Evolutionary conservation across 2,113 vertebrate species (phyloP), one percentile per base, ranked within the genome.

Genomic region (Hippocampus zosterae): DNA sequence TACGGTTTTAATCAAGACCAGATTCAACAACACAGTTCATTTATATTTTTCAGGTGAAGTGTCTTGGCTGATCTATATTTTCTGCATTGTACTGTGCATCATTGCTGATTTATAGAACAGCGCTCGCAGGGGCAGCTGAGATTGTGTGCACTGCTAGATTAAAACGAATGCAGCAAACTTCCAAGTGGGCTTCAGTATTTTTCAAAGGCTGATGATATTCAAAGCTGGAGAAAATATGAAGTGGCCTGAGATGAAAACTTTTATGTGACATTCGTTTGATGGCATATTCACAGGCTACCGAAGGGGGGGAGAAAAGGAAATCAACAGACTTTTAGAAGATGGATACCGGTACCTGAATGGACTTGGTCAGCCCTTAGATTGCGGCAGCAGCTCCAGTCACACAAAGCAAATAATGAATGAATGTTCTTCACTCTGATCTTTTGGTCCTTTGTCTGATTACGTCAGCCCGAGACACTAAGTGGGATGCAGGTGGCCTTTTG

Each of bases 391-490:
- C 56, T 57, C 23, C 27, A 60, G 27, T 60, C 57, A 8, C 27
- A 60, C 27, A 60, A 60, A 60, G 15, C 13, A 7, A 16, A 16
- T 3, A 60, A 60, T 12, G 27, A 60, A 60, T 16, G 16, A 60
- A 60, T 18, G 27, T 63, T 42, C 37, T 23, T 19, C 59, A 21
- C 61, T 63, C 37, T 63, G 33, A 63, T 63, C 61, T 62, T 62
- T 19, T 42, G 19, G 37, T 41, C 3, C 19, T 63, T 41, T 37
- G 10, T 25, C 10, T 59, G 13, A 8, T 60, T 63, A 8, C 8
- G 57, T 60, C 29, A n/a, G 61, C 37, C n/a, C 10, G 21, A 3
- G 19, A 41, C 37, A 63, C 61, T 42, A n/a, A 33, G 27, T 13
- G 27, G 61, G 19, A 63, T 41, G 40, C 61, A 63, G 61, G 37